Percentiles rank a stretch among this genome's conserved stretches.
phyloP scores from a whole-genome alignment of 2,797 vertebrate species.

The Ptychadena robeensis region DNA sequence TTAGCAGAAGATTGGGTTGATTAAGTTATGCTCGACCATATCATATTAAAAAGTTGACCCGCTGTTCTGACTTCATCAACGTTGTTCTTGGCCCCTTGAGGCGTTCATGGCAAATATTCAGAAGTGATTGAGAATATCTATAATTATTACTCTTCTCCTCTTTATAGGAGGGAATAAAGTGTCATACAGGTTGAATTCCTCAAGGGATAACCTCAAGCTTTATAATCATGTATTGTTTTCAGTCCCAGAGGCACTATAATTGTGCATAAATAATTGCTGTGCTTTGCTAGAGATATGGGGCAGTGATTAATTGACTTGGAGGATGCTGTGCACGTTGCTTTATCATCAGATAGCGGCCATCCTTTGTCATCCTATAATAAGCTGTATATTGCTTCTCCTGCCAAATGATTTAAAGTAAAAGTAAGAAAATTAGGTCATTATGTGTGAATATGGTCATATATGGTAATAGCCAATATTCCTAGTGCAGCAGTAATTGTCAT shows the following conservation, averaged over 20 bases:
- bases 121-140: neutral
- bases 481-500: neutral
- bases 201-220: neutral
- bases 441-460: neutral
- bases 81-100: neutral
- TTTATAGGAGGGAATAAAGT: neutral
- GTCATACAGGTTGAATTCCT: neutral
- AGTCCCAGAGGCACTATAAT: constrained; percentile 20
- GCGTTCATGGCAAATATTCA: neutral
- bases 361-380: constrained; percentile 26
- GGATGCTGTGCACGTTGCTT: constrained; percentile 23
- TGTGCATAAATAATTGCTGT: constrained; percentile 21
- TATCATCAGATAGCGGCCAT: constrained; percentile 6
- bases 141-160: constrained; percentile 9
- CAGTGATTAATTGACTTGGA: constrained; percentile 29
- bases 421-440: constrained; percentile 29
- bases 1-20: too few species aligned
- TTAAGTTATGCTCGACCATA: neutral
- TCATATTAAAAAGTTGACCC: neutral
- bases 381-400: neutral
- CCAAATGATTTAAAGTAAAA: neutral
- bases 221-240: constrained; percentile 23
- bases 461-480: neutral
- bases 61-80: neutral
- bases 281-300: neutral